A percentile compares a stretch with the other conserved stretches of the same genome.
Conservation (phyloP, 1,140 invertebrate genomes). For the Leptinotarsa undecemlineata region DNA sequence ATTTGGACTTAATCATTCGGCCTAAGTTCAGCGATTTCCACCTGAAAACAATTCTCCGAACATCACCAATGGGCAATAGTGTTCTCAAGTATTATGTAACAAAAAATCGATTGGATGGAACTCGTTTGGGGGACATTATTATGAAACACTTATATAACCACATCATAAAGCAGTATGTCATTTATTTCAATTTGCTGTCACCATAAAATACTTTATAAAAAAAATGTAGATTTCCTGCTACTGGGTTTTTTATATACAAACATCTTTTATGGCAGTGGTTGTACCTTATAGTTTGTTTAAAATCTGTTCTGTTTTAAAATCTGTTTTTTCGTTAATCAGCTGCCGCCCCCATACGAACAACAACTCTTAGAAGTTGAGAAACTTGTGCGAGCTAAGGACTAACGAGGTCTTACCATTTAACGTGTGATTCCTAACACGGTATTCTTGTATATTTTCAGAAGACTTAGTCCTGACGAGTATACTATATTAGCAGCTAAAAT, state of each 20-base stretch:
- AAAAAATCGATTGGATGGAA: slow-evolving; percentile 10
- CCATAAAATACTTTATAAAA: not conserved
- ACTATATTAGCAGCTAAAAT: slow-evolving; percentile 15
- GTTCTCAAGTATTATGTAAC: slow-evolving; percentile 20
- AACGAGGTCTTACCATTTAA: no score
- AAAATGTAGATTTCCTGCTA: not conserved
- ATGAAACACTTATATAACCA: slow-evolving; percentile 22
- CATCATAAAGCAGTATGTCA: slow-evolving; percentile 21
- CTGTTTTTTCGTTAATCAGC: no score
- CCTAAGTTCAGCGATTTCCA: slow-evolving; percentile 25
- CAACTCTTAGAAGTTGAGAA: no score
- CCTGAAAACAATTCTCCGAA: slow-evolving; percentile 15
- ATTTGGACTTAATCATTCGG: not conserved
- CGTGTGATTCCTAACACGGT: no score
- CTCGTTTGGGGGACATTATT: slow-evolving; percentile 17
- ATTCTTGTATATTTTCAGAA: slow-evolving; percentile 8
- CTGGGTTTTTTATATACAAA: not conserved
- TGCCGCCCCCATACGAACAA: no score
- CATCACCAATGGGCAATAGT: slow-evolving; percentile 21
- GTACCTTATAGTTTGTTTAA: not conserved
- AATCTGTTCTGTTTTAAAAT: no score
- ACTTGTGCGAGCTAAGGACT: no score
- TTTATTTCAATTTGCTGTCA: not conserved
- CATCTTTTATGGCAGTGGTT: not conserved
- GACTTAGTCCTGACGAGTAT: slow-evolving; percentile 24